These are phyloP conservation scores for Lottia scabra DNA, from an alignment of 2,888 invertebrate genomes.

Conservation along the genomic window DNA sequence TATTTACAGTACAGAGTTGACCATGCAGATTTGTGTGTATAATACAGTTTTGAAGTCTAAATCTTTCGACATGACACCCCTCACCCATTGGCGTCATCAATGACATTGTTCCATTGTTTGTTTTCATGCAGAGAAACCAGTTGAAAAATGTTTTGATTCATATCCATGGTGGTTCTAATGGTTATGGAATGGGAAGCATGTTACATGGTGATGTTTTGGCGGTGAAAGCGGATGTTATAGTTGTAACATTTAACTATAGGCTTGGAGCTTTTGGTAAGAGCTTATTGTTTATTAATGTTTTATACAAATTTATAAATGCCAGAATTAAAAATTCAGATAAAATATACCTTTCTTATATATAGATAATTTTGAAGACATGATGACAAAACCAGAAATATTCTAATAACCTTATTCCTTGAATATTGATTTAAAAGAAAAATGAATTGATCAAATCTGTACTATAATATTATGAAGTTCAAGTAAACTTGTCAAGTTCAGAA, in stretches of 20 bases:
- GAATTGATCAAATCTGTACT: too few relatives aligned
- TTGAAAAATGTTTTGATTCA: slow-evolving; percentile 34
- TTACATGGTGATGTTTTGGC: slow-evolving; percentile 46
- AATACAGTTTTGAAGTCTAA: too few relatives aligned
- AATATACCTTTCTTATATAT: not conserved
- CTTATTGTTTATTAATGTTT: not conserved
- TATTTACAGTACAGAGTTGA: too few relatives aligned
- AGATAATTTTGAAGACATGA: not conserved
- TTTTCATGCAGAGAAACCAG: too few relatives aligned
- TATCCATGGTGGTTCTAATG: slow-evolving; percentile 52
- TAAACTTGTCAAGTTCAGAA: too few relatives aligned
- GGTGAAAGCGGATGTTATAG: slow-evolving; percentile 38
- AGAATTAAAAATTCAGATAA: not conserved
- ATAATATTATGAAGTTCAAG: too few relatives aligned
- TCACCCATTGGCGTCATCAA: too few relatives aligned
- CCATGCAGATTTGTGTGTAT: too few relatives aligned
- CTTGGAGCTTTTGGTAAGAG: slow-evolving; percentile 42
- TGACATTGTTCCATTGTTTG: not conserved
- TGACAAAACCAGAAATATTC: too few relatives aligned
- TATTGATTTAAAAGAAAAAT: too few relatives aligned
- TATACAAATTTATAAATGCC: not conserved
- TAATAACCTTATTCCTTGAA: too few relatives aligned
- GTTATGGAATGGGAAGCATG: slow-evolving; percentile 51
- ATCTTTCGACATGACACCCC: too few relatives aligned
- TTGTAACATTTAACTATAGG: slow-evolving; percentile 49